Conservation (phyloP, 2,113 vertebrate genomes). For the Telmatochromis sp. region DNA sequence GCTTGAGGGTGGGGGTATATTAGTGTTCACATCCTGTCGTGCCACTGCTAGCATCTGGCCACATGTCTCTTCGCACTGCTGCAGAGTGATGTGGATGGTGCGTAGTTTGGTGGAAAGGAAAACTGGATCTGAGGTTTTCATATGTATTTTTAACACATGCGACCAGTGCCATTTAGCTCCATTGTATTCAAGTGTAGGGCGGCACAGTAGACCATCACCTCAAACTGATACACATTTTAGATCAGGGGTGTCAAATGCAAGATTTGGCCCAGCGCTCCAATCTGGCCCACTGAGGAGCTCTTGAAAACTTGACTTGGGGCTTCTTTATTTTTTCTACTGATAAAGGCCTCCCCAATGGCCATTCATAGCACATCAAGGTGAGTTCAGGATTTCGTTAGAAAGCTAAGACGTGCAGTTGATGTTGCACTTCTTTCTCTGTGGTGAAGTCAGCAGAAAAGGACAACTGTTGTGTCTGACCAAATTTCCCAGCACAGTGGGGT, state of each 20-base stretch:
- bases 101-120: not conserved
- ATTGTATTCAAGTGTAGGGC: not conserved
- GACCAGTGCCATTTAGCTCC: not conserved
- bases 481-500: not conserved
- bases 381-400: not conserved
- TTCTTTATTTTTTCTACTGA: not conserved
- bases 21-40: not conserved
- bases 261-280: not conserved
- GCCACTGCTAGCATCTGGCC: not conserved
- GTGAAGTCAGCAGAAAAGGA: not conserved
- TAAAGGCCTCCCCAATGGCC: rapidly evolving
- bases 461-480: not conserved
- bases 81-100: not conserved
- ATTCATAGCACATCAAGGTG: not conserved
- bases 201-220: not conserved
- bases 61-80: not conserved
- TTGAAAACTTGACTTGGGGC: not conserved
- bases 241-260: not conserved
- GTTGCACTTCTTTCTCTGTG: not conserved
- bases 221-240: not conserved
- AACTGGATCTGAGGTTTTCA: not conserved
- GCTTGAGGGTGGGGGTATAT: not conserved
- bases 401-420: not conserved
- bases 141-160: not conserved
- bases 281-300: not conserved